Evolutionary conservation across 2,888 invertebrate species (phyloP).

Genomic region (Poecilus cupreus): DNA sequence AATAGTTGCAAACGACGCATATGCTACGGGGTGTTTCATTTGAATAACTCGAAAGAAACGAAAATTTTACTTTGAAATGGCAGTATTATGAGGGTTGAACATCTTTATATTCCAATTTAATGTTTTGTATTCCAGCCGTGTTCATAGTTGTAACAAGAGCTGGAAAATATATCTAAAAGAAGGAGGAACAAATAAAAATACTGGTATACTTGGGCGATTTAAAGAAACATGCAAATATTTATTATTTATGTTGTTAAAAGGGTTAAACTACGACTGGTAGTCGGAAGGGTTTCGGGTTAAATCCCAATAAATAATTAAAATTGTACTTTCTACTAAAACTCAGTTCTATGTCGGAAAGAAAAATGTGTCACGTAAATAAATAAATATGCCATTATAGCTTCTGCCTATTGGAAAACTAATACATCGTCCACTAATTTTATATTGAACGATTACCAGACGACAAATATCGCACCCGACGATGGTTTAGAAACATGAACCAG

Average conservation of each 20-base stretch:
- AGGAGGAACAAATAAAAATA: neutral
- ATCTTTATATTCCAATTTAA: neutral
- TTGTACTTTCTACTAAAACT: neutral
- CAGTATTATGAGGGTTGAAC: neutral
- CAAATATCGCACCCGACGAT: no score
- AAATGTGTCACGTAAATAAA: no score
- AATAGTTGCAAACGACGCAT: neutral
- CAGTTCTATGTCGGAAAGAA: no score
- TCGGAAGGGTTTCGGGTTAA: neutral
- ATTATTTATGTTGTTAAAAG: neutral
- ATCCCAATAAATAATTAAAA: neutral
- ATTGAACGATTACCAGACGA: no score
- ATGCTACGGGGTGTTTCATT: conserved; percentile 4
- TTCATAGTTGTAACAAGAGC: no score
- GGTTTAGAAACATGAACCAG: no score
- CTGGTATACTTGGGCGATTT: neutral
- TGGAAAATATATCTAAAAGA: no score
- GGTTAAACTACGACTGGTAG: neutral
- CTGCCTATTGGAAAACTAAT: no score
- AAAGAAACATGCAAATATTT: neutral
- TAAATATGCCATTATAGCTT: no score
- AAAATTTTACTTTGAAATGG: neutral
- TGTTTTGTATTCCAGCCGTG: no score
- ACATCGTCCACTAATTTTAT: no score
- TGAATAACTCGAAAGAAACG: neutral